These are phyloP conservation scores for Acleris laterana DNA, from an alignment of 2,888 invertebrate genomes.

Conservation along the genomic window DNA sequence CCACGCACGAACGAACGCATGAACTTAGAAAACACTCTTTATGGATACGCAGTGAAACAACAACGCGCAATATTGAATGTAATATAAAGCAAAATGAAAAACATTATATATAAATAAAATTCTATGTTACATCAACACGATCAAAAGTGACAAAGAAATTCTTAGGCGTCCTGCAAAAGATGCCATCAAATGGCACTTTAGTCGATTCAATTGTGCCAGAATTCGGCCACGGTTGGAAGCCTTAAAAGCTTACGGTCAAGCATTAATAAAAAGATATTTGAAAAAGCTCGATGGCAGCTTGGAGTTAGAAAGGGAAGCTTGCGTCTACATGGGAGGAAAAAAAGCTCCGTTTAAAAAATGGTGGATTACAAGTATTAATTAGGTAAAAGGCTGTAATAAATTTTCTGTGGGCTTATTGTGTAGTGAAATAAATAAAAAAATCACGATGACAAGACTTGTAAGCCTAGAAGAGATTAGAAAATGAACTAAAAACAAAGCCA, in stretches of 20 bases:
- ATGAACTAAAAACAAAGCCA: too few species aligned
- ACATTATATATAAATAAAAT: constrained; percentile 1
- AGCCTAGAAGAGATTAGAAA: too few species aligned
- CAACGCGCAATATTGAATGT: background rate
- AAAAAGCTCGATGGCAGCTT: constrained; percentile 29
- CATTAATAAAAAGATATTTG: constrained; percentile 53
- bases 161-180: background rate
- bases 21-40: too few species aligned
- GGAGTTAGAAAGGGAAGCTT: constrained; percentile 23
- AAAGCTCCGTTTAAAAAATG: too few species aligned
- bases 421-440: too few species aligned
- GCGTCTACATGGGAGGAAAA: background rate
- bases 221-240: constrained; percentile 46
- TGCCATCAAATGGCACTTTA: constrained; percentile 22
- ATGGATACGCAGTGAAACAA: too few species aligned
- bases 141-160: constrained; percentile 12
- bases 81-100: background rate
- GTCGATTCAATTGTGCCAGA: constrained; percentile 27
- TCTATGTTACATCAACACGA: background rate
- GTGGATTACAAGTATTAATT: too few species aligned
- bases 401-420: too few species aligned
- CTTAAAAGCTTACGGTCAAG: constrained; percentile 58
- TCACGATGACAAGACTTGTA: too few species aligned
- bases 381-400: too few species aligned
- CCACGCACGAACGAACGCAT: too few species aligned